phyloP scores from a whole-genome alignment of 2,113 vertebrate genomes.

The Tachycineta bicolor region DNA sequence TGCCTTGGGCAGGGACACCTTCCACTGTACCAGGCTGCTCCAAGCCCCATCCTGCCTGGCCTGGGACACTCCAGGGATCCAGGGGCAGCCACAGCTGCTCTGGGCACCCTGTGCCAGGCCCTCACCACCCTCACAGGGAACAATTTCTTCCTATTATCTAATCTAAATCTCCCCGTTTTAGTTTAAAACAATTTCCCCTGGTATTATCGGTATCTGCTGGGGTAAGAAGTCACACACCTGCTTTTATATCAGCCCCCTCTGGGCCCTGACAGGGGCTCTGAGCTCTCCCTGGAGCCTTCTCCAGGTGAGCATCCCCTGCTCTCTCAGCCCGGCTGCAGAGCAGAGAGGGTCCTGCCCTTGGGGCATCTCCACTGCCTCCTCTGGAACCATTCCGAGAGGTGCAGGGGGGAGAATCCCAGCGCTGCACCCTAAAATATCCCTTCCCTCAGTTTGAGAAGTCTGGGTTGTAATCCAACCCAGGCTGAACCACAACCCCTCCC shows the following conservation, averaged over 20 bases:
- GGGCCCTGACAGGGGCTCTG: background rate
- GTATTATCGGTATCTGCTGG: background rate
- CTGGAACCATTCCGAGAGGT: rapidly evolving
- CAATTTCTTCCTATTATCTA: rapidly evolving
- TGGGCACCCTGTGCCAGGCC: background rate
- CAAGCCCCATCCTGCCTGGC: rapidly evolving
- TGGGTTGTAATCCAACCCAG: too few relatives aligned
- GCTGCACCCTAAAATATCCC: rapidly evolving
- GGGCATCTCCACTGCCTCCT: rapidly evolving
- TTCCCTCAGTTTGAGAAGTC: too few relatives aligned
- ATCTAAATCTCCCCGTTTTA: rapidly evolving
- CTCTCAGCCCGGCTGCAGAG: background rate
- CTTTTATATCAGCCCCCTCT: rapidly evolving
- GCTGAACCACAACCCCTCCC: too few relatives aligned
- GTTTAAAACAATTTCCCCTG: background rate
- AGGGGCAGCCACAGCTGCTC: background rate
- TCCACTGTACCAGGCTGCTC: rapidly evolving
- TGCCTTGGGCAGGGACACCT: background rate
- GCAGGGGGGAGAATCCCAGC: rapidly evolving
- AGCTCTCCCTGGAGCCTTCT: too few relatives aligned
- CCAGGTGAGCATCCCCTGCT: background rate
- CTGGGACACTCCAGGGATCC: background rate
- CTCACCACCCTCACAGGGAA: background rate
- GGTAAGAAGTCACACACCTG: too few relatives aligned
- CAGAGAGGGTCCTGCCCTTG: background rate